Percentiles rank a stretch among this genome's conserved stretches.
These are phyloP conservation scores for Parazoanthus swiftii DNA, from an alignment of 92 coral and sea anemone genomes.

Conservation along the genomic window DNA sequence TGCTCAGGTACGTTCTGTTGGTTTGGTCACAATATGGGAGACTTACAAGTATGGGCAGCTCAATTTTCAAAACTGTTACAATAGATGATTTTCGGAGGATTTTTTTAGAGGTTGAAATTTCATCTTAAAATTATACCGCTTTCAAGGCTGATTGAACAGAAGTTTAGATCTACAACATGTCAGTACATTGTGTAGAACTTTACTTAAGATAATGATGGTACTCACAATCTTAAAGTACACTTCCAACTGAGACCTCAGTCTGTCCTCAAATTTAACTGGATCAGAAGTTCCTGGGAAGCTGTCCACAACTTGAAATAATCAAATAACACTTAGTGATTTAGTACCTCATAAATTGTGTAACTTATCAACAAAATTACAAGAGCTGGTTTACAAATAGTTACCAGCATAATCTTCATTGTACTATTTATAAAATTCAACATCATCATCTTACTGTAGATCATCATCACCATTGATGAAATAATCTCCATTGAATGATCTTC, in stretches of 20 bases:
- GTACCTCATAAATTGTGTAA: not conserved
- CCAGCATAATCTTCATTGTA: too few relatives aligned
- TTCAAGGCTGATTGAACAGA: not conserved
- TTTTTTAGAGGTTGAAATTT: too few relatives aligned
- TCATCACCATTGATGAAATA: too few relatives aligned
- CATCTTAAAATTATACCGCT: not conserved
- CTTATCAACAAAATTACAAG: too few relatives aligned
- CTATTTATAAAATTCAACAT: too few relatives aligned
- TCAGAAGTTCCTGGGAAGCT: slow-evolving; percentile 44
- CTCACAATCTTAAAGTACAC: slow-evolving; percentile 72
- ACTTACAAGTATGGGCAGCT: too few relatives aligned
- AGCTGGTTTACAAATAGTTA: too few relatives aligned
- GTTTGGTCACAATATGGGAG: not conserved
- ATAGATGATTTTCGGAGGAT: too few relatives aligned
- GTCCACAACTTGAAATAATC: not conserved
- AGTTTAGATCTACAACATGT: not conserved
- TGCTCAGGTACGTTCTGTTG: not conserved
- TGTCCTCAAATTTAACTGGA: slow-evolving; percentile 55
- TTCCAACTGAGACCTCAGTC: slow-evolving; percentile 49
- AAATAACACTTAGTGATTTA: not conserved
- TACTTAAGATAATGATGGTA: not conserved
- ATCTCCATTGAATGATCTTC: too few relatives aligned
- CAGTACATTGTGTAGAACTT: not conserved
- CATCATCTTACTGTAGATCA: too few relatives aligned
- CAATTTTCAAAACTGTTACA: too few relatives aligned